Conservation (phyloP, 92 coral and sea anemone species). For the Phenganax marumi region DNA sequence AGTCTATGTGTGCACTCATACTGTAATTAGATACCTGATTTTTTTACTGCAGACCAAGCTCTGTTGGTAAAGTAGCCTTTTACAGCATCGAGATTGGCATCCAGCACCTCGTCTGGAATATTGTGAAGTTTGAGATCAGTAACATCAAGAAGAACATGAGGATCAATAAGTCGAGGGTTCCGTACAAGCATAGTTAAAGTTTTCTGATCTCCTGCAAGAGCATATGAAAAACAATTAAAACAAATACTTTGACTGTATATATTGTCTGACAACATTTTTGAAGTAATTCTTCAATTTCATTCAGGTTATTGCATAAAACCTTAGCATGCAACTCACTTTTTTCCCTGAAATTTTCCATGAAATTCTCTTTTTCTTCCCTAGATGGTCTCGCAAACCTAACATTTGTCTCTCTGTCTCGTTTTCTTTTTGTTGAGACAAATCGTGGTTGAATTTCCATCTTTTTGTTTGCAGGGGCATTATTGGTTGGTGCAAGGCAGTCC, state of each 20-base stretch:
- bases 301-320: too few species aligned
- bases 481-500: conserved; percentile 22
- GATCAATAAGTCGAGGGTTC: neutral
- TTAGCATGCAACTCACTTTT: neutral
- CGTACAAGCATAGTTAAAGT: conserved; percentile 11
- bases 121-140: conserved; percentile 22
- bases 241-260: too few species aligned
- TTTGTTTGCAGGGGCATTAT: conserved; percentile 48
- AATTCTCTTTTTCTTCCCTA: conserved; percentile 10
- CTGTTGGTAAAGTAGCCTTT: neutral
- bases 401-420: conserved; percentile 18
- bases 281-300: too few species aligned
- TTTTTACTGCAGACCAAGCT: conserved; percentile 11
- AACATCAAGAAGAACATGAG: neutral
- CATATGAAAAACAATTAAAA: neutral
- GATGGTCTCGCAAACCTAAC: conserved; percentile 5
- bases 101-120: neutral
- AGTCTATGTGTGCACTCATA: neutral
- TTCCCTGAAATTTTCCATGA: conserved; percentile 1
- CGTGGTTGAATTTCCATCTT: conserved; percentile 51
- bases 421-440: conserved; percentile 43
- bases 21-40: neutral
- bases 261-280: too few species aligned
- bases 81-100: neutral
- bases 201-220: conserved; percentile 8